Conservation (phyloP, 2,888 invertebrate genomes). For the Leptothorax acervorum region DNA sequence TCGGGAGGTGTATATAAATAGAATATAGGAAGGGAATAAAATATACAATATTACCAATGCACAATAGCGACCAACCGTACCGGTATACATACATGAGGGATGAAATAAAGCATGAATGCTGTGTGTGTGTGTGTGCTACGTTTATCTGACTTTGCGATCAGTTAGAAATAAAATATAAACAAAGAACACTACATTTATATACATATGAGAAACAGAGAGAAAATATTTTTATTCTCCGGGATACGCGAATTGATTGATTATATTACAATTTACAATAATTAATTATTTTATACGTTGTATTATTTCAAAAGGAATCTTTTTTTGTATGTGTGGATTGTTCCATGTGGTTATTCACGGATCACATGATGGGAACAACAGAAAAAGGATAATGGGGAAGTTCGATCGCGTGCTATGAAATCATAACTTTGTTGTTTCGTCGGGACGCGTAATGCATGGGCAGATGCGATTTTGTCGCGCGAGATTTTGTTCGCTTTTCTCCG, state of each 20-base stretch:
- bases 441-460: slow-evolving; percentile 19
- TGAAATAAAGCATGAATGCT: background rate
- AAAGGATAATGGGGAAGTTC: background rate
- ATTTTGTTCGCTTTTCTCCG: slow-evolving; percentile 14
- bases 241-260: background rate
- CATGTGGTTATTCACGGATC: background rate
- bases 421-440: slow-evolving; percentile 22
- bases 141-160: background rate
- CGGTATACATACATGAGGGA: background rate
- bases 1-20: slow-evolving; percentile 13
- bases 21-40: background rate
- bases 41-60: slow-evolving; percentile 28
- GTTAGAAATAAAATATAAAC: background rate
- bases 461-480: slow-evolving; percentile 23
- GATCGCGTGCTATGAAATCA: slow-evolving; percentile 36
- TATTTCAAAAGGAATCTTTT: background rate
- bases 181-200: no score
- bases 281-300: background rate
- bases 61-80: background rate
- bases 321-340: background rate
- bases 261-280: background rate
- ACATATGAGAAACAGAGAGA: background rate
- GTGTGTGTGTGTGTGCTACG: no score
- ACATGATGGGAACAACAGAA: background rate
- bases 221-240: background rate